Evolutionary conservation across 2,888 invertebrate species (phyloP).

Genomic region (Cosmopolites sordidus): DNA sequence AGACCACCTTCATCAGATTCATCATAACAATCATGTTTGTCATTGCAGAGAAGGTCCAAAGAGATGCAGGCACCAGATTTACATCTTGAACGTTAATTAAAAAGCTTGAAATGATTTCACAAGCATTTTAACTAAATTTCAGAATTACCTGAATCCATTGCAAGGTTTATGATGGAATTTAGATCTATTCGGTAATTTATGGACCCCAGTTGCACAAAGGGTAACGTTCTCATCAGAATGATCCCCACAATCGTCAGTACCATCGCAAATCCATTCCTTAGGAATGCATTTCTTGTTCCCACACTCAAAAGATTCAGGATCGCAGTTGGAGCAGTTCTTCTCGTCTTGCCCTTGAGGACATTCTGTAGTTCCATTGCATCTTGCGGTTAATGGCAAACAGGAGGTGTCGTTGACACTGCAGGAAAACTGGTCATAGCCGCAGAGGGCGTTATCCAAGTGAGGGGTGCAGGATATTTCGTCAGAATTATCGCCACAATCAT

Average conservation of each 20-base stretch:
- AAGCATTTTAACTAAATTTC: no score
- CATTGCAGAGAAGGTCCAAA: constrained; percentile 61
- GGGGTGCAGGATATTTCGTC: constrained; percentile 52
- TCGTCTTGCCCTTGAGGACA: constrained; percentile 75
- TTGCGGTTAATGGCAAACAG: constrained; percentile 52
- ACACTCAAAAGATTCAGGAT: constrained; percentile 53
- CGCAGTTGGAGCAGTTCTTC: constrained; percentile 47
- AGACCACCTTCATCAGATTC: constrained; percentile 65
- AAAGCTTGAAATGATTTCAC: no score
- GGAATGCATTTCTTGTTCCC: constrained; percentile 59
- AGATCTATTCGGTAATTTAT: constrained; percentile 4
- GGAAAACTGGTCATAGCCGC: constrained; percentile 49
- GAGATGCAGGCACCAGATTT: constrained; percentile 63
- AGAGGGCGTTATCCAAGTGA: constrained; percentile 36
- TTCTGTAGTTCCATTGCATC: constrained; percentile 58
- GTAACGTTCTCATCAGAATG: constrained; percentile 60
- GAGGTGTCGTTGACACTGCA: constrained; percentile 52
- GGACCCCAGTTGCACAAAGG: constrained; percentile 21
- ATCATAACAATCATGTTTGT: constrained; percentile 60
- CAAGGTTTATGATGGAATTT: constrained; percentile 36
- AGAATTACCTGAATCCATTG: constrained; percentile 47
- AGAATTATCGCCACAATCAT: constrained; percentile 57
- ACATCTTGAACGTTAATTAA: constrained; percentile 51
- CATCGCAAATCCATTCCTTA: constrained; percentile 57
- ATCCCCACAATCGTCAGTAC: constrained; percentile 64